These are phyloP conservation scores for Pammene fasciana DNA, from an alignment of 2,888 invertebrate genomes.

Conservation along the genomic window DNA sequence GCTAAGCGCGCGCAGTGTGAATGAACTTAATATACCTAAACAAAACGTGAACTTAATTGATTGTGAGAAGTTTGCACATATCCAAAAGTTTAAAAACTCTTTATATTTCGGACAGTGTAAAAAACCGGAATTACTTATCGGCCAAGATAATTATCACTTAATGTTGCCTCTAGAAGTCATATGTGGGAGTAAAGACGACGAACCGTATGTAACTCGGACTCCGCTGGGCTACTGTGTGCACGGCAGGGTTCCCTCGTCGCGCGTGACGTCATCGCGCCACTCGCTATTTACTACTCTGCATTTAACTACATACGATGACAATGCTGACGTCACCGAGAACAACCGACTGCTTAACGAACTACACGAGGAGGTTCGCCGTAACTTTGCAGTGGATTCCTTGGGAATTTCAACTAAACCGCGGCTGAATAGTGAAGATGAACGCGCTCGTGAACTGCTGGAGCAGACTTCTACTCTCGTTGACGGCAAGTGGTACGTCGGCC, in stretches of 20 bases:
- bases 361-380: conserved; percentile 1
- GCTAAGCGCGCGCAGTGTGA: not conserved
- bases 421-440: conserved; percentile 37
- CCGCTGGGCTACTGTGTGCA: not conserved
- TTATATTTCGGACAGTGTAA: not conserved
- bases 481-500: conserved; percentile 46
- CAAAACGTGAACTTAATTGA: not conserved
- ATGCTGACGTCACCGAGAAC: not conserved
- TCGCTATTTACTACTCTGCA: not conserved
- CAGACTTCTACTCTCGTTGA: conserved; percentile 4
- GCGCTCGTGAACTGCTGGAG: conserved; percentile 16
- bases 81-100: not conserved
- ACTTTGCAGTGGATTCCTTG: conserved; percentile 10
- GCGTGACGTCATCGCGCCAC: not conserved
- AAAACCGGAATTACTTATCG: not conserved
- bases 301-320: not conserved
- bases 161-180: not conserved
- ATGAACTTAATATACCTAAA: conserved; percentile 4
- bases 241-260: not conserved
- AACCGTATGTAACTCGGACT: conserved; percentile 25
- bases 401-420: conserved; percentile 40
- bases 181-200: not conserved
- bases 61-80: not conserved
- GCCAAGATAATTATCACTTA: not conserved
- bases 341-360: not conserved